These are phyloP conservation scores for Toxotes chatareus DNA, from an alignment of 2,113 vertebrate species.

Conservation along the genomic window DNA sequence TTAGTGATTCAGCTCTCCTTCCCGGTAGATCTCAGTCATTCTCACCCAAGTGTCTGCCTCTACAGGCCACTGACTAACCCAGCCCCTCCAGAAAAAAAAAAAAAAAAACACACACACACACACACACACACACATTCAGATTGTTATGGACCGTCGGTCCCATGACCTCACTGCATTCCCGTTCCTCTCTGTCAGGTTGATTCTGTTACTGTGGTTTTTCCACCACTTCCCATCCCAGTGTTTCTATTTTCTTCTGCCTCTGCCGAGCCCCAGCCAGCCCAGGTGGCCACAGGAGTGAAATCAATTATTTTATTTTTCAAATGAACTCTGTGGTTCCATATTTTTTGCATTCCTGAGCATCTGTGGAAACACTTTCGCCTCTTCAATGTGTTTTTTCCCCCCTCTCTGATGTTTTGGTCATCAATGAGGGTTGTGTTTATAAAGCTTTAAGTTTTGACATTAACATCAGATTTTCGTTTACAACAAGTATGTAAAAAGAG, in stretches of 20 bases:
- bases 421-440: slow-evolving; percentile 6
- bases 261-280: slow-evolving; percentile 28
- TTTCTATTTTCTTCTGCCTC: slow-evolving; percentile 41
- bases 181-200: slow-evolving; percentile 79
- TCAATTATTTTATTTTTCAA: slow-evolving; percentile 20
- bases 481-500: slow-evolving; percentile 16
- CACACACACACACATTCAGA: slow-evolving; percentile 52
- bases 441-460: slow-evolving; percentile 21
- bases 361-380: slow-evolving; percentile 22
- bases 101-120: slow-evolving; percentile 49
- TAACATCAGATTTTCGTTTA: slow-evolving; percentile 41
- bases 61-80: slow-evolving; percentile 66
- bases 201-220: slow-evolving; percentile 81
- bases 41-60: slow-evolving; percentile 77
- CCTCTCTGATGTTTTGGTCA: neutral
- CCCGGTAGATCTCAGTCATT: slow-evolving; percentile 73
- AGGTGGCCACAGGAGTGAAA: slow-evolving; percentile 48
- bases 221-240: slow-evolving; percentile 46
- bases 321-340: slow-evolving; percentile 3
- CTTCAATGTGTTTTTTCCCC: neutral
- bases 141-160: slow-evolving; percentile 69
- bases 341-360: neutral
- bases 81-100: slow-evolving; percentile 50
- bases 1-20: slow-evolving; percentile 72
- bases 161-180: slow-evolving; percentile 83